These are phyloP conservation scores for Thalassophryne amazonica DNA, from an alignment of 2,797 vertebrate genomes.

Conservation along the genomic window DNA sequence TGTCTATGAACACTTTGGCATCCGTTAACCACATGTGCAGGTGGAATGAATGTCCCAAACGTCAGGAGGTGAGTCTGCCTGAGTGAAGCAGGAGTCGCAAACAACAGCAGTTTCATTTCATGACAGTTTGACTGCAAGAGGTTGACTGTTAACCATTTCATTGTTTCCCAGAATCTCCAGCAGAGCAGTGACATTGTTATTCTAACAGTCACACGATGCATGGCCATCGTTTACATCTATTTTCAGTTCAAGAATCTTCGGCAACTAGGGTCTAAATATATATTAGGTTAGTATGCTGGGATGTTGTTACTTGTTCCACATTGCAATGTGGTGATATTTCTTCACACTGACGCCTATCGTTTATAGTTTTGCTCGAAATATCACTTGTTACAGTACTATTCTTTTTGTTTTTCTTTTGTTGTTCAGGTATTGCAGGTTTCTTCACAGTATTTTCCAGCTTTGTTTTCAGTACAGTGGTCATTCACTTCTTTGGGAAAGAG, in stretches of 20 bases:
- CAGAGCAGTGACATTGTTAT: slow-evolving; percentile 93
- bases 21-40: slow-evolving; percentile 89
- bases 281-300: slow-evolving; percentile 81
- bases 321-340: not conserved
- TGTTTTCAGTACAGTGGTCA: slow-evolving; percentile 96
- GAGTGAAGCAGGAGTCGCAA: not conserved
- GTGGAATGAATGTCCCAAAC: slow-evolving; percentile 93
- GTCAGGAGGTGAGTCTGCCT: slow-evolving; percentile 83
- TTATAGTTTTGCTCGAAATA: too few species aligned
- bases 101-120: too few species aligned
- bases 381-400: too few species aligned
- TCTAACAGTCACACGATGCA: slow-evolving; percentile 92
- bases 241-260: slow-evolving; percentile 97
- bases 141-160: too few species aligned
- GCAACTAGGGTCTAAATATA: slow-evolving; percentile 97
- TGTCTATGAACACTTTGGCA: slow-evolving; percentile 96
- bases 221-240: slow-evolving; percentile 96
- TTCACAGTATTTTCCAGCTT: slow-evolving; percentile 99
- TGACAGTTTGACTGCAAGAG: too few species aligned
- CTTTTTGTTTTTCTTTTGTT: not conserved
- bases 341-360: too few species aligned
- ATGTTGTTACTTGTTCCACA: not conserved
- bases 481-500: slow-evolving; percentile 97
- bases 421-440: slow-evolving; percentile 91
- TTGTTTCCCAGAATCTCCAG: slow-evolving; percentile 87